Evolutionary conservation across 1,140 invertebrate genomes (phyloP).

Genomic region (Nymphalis io): DNA sequence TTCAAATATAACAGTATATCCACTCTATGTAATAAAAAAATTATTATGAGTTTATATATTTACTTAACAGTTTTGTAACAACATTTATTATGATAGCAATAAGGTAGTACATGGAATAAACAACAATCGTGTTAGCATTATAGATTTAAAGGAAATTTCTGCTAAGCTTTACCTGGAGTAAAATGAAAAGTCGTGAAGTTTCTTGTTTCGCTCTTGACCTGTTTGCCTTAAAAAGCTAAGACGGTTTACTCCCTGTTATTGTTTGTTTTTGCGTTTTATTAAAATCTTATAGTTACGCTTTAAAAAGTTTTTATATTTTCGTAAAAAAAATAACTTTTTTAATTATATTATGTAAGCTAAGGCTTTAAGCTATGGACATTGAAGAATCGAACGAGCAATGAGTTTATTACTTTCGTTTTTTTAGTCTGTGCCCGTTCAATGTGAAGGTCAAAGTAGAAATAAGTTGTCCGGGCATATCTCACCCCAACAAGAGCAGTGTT

Average conservation of each 20-base stretch:
- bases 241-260: slow-evolving; percentile 9
- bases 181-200: slow-evolving; percentile 20
- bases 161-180: slow-evolving; percentile 9
- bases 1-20: no score
- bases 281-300: background rate
- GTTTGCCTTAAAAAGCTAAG: slow-evolving; percentile 11
- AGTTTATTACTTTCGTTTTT: background rate
- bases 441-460: slow-evolving; percentile 29
- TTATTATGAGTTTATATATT: no score
- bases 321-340: background rate
- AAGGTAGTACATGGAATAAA: background rate
- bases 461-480: slow-evolving; percentile 13
- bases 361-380: background rate
- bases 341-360: background rate
- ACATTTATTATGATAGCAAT: background rate
- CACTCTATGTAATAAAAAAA: no score
- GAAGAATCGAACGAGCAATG: background rate
- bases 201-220: slow-evolving; percentile 24
- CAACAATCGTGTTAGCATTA: background rate
- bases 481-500: slow-evolving; percentile 26
- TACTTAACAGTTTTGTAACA: no score
- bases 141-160: slow-evolving; percentile 5
- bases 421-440: slow-evolving; percentile 17
- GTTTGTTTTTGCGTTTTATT: slow-evolving; percentile 24
- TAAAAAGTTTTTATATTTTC: background rate